Percentiles rank a stretch among this genome's conserved stretches.
Conservation (phyloP, 2,113 vertebrate species). For the Lamprotornis superbus region DNA sequence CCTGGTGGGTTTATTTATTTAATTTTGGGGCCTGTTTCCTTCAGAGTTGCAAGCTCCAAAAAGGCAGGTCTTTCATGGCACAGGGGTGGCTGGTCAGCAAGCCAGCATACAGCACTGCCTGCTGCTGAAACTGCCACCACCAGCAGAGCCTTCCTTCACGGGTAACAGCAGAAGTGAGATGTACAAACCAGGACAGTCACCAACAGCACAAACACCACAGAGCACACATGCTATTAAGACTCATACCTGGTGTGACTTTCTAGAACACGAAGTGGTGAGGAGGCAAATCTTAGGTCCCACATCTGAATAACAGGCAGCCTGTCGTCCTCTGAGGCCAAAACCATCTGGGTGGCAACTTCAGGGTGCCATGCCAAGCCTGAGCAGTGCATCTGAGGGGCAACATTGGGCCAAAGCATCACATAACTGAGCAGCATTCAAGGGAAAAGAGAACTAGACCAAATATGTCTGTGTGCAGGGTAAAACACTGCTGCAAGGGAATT, state of each 20-base stretch:
- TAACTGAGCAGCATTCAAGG: not conserved
- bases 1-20: not conserved
- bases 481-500: not conserved
- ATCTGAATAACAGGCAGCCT: constrained; percentile 94
- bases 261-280: constrained; percentile 90
- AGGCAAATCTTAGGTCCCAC: constrained; percentile 97
- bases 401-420: not conserved
- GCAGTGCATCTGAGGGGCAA: constrained; percentile 88
- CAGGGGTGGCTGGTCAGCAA: not conserved
- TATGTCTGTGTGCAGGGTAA: not conserved
- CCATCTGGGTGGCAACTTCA: constrained; percentile 94
- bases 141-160: not conserved
- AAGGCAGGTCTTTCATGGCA: not conserved
- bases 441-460: not conserved
- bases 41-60: not conserved
- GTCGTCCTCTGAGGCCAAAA: constrained; percentile 93
- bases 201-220: rapidly evolving
- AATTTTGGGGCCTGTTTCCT: not conserved
- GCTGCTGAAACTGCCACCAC: not conserved
- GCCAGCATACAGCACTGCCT: not conserved
- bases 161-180: not conserved
- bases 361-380: constrained; percentile 96
- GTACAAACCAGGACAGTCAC: not conserved
- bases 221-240: not conserved
- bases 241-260: constrained; percentile 92